Evolutionary conservation across 1,140 invertebrate species (phyloP).

Genomic region (Paralvinella palmiformis): DNA sequence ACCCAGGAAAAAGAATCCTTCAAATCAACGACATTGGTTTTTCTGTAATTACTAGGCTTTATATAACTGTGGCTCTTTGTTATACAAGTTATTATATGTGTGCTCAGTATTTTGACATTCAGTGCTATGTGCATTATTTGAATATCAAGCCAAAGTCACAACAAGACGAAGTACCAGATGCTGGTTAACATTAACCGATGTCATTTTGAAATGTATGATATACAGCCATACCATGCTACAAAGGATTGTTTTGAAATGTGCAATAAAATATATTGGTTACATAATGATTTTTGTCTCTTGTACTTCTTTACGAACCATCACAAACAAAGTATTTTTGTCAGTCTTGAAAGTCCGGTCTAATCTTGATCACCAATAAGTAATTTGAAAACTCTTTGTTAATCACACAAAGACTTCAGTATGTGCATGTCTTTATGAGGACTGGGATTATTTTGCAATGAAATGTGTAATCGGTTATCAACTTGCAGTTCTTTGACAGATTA

Average conservation of each 20-base stretch:
- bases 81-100: neutral
- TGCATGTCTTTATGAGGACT: neutral
- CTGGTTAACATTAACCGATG: neutral
- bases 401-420: neutral
- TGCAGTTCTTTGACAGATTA: too few relatives aligned
- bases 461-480: too few relatives aligned
- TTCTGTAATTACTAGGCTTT: too few relatives aligned
- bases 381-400: too few relatives aligned
- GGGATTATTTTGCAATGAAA: too few relatives aligned
- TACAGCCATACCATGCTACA: neutral
- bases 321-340: too few relatives aligned
- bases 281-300: neutral
- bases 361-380: too few relatives aligned
- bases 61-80: neutral
- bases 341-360: too few relatives aligned
- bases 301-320: too few relatives aligned
- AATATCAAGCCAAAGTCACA: too few relatives aligned
- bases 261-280: constrained; percentile 6
- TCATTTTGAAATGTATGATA: neutral
- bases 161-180: neutral
- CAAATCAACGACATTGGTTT: too few relatives aligned
- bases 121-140: neutral
- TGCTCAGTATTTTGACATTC: neutral
- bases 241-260: neutral
- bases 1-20: too few relatives aligned